Conservation (phyloP, 2,113 vertebrate species). For the Atlantisia rogersi region DNA sequence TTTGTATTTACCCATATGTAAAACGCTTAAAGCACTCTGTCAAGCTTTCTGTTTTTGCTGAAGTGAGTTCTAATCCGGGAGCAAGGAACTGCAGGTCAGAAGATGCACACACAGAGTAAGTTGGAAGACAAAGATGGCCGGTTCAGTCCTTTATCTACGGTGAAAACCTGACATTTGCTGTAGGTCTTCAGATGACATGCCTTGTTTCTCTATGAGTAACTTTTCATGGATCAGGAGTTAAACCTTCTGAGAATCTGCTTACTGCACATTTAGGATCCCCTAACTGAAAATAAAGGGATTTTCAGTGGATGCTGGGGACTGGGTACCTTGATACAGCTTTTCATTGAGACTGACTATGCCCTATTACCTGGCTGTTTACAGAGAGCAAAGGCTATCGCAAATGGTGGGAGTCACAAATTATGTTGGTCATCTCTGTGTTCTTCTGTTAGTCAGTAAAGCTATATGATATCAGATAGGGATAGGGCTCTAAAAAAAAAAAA, state of each 20-base stretch:
- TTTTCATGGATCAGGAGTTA: background rate
- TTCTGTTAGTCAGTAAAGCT: background rate
- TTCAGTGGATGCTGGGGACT: background rate
- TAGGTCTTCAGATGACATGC: background rate
- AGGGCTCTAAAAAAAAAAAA: background rate
- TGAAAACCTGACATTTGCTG: background rate
- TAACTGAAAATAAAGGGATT: background rate
- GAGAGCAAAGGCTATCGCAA: background rate
- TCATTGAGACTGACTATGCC: background rate
- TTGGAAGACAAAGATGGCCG: background rate
- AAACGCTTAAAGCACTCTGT: background rate
- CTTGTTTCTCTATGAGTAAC: background rate
- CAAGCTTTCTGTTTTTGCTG: background rate
- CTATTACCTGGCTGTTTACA: background rate
- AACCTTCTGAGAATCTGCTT: background rate
- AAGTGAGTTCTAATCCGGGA: background rate
- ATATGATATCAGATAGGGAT: background rate
- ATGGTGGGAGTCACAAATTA: background rate
- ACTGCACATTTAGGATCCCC: background rate
- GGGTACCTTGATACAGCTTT: background rate
- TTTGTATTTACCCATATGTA: background rate
- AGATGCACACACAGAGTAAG: background rate
- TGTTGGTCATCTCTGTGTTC: background rate
- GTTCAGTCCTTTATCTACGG: background rate
- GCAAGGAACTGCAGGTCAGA: background rate